Base-by-base conservation (phyloP, 1,140 invertebrate species). In the Temnothorax longispinosus region DNA sequence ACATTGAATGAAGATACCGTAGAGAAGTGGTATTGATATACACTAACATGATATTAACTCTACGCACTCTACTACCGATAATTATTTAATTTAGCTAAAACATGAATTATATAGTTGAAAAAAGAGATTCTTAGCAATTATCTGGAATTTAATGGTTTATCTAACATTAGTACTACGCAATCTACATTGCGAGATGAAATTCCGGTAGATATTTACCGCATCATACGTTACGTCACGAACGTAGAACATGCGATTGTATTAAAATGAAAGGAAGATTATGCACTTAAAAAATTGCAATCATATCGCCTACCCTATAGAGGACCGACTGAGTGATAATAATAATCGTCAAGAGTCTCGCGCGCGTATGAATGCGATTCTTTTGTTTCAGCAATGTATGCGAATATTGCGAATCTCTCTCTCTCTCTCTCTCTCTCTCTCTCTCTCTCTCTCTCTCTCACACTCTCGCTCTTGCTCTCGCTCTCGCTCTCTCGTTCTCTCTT, bases 201-300 rank as follows among this genome's bases (percentile, higher is more conserved):
- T 15, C n/a, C 15, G 54, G 15, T 15, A 35, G 32, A 60, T 84
- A 84, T 18, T 35, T 27, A 38, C 13, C 11, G 18, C n/a, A 13
- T 5, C 15, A 18, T 60, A 4, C 41, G 38, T 60, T 21, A 32
- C 44, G 2, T 54, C 4, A 21, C 32, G 21, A 65, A 10, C 35
- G 21, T 38, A 47, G 21, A 47, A 11, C 10, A 56, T 52, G 32
- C 21, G 50, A 71, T 32, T 71, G 38, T 21, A 8, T 58, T 47
- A 41, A 72, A 72, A 72, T 18, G 27, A 64, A 8, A 21, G 35
- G 11, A 75, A 35, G 27, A 50, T 27, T 58, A 6, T 60, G 67
- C 80, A 52, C 80, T 84, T 84, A 58, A 41, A 69, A 74, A 84
- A 84, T 60, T 47, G 67, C 67, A 18, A 84, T 27, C 11, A 75